These are phyloP conservation scores for Amazonetta brasiliensis DNA, from an alignment of 2,797 vertebrate genomes.

Conservation along the genomic window DNA sequence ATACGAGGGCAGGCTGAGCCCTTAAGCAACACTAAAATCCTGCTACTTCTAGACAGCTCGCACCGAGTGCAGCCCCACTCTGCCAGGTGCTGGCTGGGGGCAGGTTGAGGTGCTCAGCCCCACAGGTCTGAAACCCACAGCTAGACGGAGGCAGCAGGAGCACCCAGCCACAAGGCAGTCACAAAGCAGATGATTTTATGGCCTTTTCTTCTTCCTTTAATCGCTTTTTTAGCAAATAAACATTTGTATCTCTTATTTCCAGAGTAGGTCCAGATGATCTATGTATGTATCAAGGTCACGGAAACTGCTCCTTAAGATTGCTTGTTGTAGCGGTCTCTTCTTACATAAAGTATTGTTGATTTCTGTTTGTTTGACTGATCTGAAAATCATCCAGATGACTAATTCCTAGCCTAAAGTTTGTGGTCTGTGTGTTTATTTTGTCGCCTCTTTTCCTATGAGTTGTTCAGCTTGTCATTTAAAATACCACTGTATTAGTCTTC, in stretches of 20 bases:
- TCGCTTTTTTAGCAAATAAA: neutral
- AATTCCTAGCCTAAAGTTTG: neutral
- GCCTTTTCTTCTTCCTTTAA: neutral
- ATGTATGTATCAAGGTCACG: neutral
- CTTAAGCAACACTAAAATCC: neutral
- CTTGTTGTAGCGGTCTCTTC: neutral
- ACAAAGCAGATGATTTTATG: neutral
- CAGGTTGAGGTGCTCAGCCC: neutral
- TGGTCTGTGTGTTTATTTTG: neutral
- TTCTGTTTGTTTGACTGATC: neutral
- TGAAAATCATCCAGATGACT: neutral
- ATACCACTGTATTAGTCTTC: neutral
- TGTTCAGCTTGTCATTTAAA: neutral
- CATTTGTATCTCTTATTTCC: neutral
- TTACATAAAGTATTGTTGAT: neutral
- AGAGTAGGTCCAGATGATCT: neutral
- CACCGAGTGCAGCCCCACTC: neutral
- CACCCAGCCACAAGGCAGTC: neutral
- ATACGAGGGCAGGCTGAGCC: neutral
- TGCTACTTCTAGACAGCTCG: neutral
- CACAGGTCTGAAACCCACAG: neutral
- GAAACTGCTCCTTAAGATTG: neutral
- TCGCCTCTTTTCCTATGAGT: accelerated
- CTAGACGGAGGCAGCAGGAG: neutral
- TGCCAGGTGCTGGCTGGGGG: neutral